These are phyloP conservation scores for Papilio elwesi DNA, from an alignment of 2,888 invertebrate genomes.

Conservation along the genomic window DNA sequence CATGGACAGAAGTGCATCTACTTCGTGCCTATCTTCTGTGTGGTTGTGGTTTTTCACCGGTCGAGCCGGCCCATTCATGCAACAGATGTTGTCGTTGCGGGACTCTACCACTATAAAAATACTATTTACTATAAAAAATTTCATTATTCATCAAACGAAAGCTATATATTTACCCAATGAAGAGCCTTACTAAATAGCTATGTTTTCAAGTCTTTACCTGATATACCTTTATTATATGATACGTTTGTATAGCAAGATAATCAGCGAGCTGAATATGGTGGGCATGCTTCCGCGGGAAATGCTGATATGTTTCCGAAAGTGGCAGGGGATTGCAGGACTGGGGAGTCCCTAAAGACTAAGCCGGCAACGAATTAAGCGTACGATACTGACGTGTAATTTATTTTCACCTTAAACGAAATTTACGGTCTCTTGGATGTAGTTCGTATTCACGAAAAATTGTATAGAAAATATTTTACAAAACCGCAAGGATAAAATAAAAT, in stretches of 20 bases:
- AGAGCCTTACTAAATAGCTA: constrained; percentile 13
- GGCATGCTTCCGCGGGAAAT: constrained; percentile 47
- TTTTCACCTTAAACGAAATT: constrained; percentile 29
- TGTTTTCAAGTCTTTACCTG: no score
- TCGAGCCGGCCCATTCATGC: no score
- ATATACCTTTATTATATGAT: no score
- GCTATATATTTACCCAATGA: not conserved
- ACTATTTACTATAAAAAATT: not conserved
- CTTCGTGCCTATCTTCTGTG: no score
- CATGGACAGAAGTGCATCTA: no score
- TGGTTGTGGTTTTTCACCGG: no score
- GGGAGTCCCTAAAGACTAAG: constrained; percentile 21
- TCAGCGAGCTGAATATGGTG: constrained; percentile 45
- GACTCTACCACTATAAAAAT: no score
- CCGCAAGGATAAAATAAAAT: not conserved
- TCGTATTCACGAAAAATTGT: not conserved
- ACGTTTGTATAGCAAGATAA: constrained; percentile 43
- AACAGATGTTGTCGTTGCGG: no score
- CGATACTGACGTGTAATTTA: constrained; percentile 31
- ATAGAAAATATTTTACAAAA: not conserved
- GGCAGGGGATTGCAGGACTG: constrained; percentile 41
- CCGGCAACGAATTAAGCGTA: constrained; percentile 27
- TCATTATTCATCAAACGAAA: not conserved
- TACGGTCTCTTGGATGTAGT: not conserved
- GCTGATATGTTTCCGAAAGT: constrained; percentile 47